Percentiles rank a stretch among this genome's conserved stretches.
These are phyloP conservation scores for Magallana gigas DNA, from an alignment of 1,140 invertebrate genomes.

Conservation along the genomic window DNA sequence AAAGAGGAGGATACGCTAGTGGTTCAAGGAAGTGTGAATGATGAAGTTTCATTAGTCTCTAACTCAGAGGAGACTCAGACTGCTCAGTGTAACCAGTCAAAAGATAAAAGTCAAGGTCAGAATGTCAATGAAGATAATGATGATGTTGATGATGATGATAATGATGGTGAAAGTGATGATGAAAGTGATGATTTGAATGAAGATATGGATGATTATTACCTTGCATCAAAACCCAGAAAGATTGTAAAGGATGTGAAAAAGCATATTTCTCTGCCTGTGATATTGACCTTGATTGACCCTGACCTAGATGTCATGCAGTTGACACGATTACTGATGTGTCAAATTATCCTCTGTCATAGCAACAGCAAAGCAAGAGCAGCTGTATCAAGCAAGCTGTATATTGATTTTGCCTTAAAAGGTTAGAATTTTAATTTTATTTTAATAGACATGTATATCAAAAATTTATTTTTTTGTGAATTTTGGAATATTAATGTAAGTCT, in stretches of 20 bases:
- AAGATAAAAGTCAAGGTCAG: conserved; percentile 20
- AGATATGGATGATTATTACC: conserved; percentile 30
- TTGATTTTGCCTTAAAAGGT: conserved; percentile 47
- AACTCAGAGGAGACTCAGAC: background rate
- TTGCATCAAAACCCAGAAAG: conserved; percentile 16
- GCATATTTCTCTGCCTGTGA: conserved; percentile 50
- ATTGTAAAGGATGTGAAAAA: background rate
- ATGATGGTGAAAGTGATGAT: conserved; percentile 41
- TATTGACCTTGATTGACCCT: conserved; percentile 48
- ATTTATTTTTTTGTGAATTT: too few species aligned
- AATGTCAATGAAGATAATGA: conserved; percentile 42
- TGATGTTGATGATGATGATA: conserved; percentile 40
- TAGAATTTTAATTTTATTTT: too few species aligned
- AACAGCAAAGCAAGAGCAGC: conserved; percentile 59
- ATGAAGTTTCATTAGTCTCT: background rate
- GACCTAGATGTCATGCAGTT: conserved; percentile 44
- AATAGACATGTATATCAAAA: too few species aligned
- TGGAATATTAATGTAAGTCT: too few species aligned
- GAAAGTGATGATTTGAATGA: conserved; percentile 42
- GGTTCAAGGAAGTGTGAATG: background rate
- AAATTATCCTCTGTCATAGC: conserved; percentile 50
- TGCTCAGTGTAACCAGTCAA: background rate
- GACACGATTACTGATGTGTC: conserved; percentile 57
- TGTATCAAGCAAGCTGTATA: conserved; percentile 34
- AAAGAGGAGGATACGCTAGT: background rate